phyloP scores from a whole-genome alignment of 2,113 vertebrate species.

The Colossoma macropomum region DNA sequence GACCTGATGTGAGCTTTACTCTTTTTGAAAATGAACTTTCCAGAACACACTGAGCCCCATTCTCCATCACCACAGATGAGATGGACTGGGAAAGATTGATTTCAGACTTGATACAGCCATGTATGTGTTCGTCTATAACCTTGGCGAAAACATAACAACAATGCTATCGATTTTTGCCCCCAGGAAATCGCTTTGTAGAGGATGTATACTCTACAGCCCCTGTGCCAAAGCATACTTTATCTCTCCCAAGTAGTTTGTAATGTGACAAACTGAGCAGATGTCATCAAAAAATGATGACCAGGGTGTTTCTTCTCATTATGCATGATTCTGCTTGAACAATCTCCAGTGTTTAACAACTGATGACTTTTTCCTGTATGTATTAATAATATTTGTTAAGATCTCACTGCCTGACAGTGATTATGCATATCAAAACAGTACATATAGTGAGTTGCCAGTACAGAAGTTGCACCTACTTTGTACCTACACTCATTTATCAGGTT shows the following conservation, averaged over 20 bases:
- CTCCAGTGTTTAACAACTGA: neutral
- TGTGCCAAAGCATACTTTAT: conserved; percentile 70
- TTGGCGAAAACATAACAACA: conserved; percentile 71
- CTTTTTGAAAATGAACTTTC: conserved; percentile 63
- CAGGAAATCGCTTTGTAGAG: conserved; percentile 71
- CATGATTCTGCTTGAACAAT: neutral
- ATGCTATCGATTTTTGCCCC: conserved; percentile 72
- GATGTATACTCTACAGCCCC: conserved; percentile 68
- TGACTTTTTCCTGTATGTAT: neutral
- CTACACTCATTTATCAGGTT: too few relatives aligned
- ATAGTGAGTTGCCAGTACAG: too few relatives aligned
- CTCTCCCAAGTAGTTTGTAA: conserved; percentile 47
- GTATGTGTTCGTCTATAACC: conserved; percentile 70
- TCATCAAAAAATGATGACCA: neutral
- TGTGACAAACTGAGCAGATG: neutral
- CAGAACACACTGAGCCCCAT: conserved; percentile 63
- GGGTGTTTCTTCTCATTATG: neutral
- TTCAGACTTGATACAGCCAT: conserved; percentile 70
- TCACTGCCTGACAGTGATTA: neutral
- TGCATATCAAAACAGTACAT: too few relatives aligned
- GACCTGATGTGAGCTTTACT: conserved; percentile 54
- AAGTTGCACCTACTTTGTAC: too few relatives aligned
- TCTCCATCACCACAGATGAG: conserved; percentile 66
- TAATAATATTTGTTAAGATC: neutral
- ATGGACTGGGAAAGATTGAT: conserved; percentile 75